A percentile compares a stretch with the other conserved stretches of the same genome.
Evolutionary conservation across 1,140 invertebrate genomes (phyloP).

Genomic region (Euura lappo): DNA sequence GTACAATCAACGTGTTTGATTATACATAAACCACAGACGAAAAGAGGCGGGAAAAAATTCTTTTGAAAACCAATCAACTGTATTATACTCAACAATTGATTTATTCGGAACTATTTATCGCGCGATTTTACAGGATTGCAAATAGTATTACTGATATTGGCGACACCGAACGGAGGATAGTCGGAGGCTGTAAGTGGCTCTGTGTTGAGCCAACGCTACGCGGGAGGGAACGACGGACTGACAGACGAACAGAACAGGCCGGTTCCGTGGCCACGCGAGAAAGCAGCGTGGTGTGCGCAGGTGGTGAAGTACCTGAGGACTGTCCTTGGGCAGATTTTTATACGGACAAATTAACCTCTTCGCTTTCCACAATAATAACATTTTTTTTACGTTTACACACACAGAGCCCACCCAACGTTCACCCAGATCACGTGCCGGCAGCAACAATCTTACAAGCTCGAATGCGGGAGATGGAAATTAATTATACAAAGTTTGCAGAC

Average conservation of each 20-base stretch:
- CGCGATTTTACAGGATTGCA: too few species aligned
- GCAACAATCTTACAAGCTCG: too few species aligned
- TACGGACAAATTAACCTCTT: not conserved
- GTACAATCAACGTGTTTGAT: too few species aligned
- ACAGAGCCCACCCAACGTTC: not conserved
- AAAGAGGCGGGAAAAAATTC: too few species aligned
- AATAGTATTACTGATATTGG: not conserved
- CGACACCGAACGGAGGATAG: not conserved
- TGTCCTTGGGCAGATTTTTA: not conserved
- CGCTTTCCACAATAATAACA: not conserved
- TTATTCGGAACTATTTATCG: too few species aligned
- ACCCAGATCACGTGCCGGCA: too few species aligned
- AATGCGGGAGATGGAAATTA: too few species aligned
- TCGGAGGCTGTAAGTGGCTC: slow-evolving; percentile 4
- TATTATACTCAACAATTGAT: too few species aligned
- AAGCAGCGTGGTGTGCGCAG: slow-evolving; percentile 6
- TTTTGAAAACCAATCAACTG: too few species aligned
- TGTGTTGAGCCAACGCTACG: slow-evolving; percentile 6
- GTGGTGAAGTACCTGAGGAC: slow-evolving; percentile 6
- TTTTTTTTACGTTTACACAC: too few species aligned
- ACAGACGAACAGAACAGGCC: not conserved
- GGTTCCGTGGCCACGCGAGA: slow-evolving; percentile 4
- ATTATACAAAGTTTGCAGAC: too few species aligned
- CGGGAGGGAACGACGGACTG: slow-evolving; percentile 6
- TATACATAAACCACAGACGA: too few species aligned